Evolutionary conservation across 2,797 vertebrate genomes (phyloP).

Genomic region (Clarias fuscus): DNA sequence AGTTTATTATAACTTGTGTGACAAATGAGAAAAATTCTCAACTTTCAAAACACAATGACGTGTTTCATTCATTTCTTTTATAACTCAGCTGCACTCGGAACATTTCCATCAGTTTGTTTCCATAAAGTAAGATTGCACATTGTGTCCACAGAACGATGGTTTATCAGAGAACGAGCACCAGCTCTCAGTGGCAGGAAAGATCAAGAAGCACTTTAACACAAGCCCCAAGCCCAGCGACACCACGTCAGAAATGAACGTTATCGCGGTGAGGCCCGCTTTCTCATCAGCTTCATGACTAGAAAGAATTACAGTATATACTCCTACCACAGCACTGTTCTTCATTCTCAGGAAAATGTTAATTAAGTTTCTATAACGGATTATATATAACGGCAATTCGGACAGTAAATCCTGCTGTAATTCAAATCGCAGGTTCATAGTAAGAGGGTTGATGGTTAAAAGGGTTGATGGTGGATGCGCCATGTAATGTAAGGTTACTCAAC

Average conservation of each 20-base stretch:
- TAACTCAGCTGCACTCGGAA: background rate
- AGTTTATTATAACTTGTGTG: background rate
- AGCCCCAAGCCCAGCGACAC: constrained; percentile 87
- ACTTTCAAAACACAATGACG: background rate
- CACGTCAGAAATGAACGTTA: constrained; percentile 90
- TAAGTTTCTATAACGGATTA: background rate
- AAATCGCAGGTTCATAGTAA: background rate
- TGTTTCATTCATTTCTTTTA: constrained; percentile 1
- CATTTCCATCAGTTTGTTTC: background rate
- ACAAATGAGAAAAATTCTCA: background rate
- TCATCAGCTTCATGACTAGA: background rate
- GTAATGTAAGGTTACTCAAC: background rate
- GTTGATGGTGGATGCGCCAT: background rate
- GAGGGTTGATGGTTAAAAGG: background rate
- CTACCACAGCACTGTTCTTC: background rate
- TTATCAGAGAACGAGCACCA: constrained; percentile 89
- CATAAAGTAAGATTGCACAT: background rate
- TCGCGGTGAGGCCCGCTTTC: constrained; percentile 84
- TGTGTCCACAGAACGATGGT: constrained; percentile 81
- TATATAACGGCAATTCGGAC: background rate
- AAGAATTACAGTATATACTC: background rate
- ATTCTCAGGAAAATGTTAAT: background rate
- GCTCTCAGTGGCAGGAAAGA: constrained; percentile 93
- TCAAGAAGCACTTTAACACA: constrained; percentile 98
- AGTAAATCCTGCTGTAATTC: background rate